Evolutionary conservation across 2,113 vertebrate species (phyloP).

Genomic region (Proterorhinus semilunaris): DNA sequence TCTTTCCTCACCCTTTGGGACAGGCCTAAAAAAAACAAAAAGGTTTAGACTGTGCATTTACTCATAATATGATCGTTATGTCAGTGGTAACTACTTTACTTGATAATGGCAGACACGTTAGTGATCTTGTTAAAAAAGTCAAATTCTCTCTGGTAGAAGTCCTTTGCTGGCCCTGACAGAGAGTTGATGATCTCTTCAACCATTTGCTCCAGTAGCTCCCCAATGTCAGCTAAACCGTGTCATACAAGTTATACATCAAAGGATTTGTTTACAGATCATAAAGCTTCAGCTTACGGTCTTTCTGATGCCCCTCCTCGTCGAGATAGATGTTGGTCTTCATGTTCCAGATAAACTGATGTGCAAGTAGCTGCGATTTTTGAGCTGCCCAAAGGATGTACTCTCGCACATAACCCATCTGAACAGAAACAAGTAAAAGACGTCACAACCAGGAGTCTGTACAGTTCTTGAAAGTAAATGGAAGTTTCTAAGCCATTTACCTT

Average conservation of each 20-base stretch:
- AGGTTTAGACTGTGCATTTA: too few relatives aligned
- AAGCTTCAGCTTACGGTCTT: slow-evolving; percentile 86
- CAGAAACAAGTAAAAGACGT: background rate
- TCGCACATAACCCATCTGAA: slow-evolving; percentile 95
- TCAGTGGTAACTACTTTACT: slow-evolving; percentile 69
- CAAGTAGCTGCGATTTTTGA: slow-evolving; percentile 94
- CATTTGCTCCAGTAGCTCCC: slow-evolving; percentile 88
- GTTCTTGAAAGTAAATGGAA: background rate
- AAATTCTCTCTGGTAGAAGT: slow-evolving; percentile 92
- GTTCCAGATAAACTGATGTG: slow-evolving; percentile 99
- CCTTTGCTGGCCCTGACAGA: slow-evolving; percentile 88
- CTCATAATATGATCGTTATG: background rate
- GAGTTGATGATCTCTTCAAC: slow-evolving; percentile 89
- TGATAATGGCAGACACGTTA: slow-evolving; percentile 92
- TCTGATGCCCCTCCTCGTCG: slow-evolving; percentile 94
- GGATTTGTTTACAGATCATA: background rate
- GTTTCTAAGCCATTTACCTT: slow-evolving; percentile 81
- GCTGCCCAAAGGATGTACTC: slow-evolving; percentile 99
- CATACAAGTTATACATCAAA: slow-evolving; percentile 1
- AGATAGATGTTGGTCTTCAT: slow-evolving; percentile 98
- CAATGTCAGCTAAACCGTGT: slow-evolving; percentile 83
- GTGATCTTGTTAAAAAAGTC: slow-evolving; percentile 96
- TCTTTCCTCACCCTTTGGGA: slow-evolving; percentile 95
- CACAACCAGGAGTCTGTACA: background rate
- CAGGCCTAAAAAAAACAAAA: slow-evolving; percentile 79